A percentile compares a stretch with the other conserved stretches of the same genome.
phyloP scores from a whole-genome alignment of 1,140 invertebrate genomes.

The Dendroctonus ponderosae region DNA sequence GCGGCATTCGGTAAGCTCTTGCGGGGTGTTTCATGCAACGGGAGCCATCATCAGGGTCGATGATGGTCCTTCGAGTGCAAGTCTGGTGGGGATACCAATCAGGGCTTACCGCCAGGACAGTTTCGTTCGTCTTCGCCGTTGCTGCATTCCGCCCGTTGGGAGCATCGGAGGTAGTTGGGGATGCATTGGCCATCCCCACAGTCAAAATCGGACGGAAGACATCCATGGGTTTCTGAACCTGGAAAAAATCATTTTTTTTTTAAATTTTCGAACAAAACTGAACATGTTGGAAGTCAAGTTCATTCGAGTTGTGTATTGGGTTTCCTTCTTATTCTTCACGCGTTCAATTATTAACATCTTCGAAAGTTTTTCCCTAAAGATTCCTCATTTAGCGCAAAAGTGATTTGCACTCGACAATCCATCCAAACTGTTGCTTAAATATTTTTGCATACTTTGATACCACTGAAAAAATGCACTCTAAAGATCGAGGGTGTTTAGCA shows the following conservation, averaged over 20 bases:
- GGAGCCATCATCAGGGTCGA: neutral
- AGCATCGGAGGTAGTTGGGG: conserved; percentile 52
- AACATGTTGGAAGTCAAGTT: too few relatives aligned
- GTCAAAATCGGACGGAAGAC: conserved; percentile 25
- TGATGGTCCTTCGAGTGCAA: neutral
- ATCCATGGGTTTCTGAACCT: conserved; percentile 22
- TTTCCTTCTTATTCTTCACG: too few relatives aligned
- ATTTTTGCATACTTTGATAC: too few relatives aligned
- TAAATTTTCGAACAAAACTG: too few relatives aligned
- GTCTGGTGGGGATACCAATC: neutral
- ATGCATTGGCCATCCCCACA: conserved; percentile 58
- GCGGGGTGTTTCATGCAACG: conserved; percentile 5
- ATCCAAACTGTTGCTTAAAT: too few relatives aligned
- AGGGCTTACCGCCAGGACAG: conserved; percentile 51
- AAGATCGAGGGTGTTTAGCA: too few relatives aligned
- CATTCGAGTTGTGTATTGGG: too few relatives aligned
- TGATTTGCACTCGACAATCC: too few relatives aligned
- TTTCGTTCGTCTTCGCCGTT: conserved; percentile 58
- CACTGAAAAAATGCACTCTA: too few relatives aligned
- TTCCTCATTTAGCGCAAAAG: too few relatives aligned
- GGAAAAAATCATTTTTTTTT: conserved; percentile 5
- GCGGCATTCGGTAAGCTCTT: conserved; percentile 6
- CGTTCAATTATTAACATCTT: too few relatives aligned
- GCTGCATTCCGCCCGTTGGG: conserved; percentile 53
- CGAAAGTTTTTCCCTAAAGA: too few relatives aligned